Evolutionary conservation across 1,140 invertebrate genomes (phyloP).

Genomic region (Calliopsis andreniformis): DNA sequence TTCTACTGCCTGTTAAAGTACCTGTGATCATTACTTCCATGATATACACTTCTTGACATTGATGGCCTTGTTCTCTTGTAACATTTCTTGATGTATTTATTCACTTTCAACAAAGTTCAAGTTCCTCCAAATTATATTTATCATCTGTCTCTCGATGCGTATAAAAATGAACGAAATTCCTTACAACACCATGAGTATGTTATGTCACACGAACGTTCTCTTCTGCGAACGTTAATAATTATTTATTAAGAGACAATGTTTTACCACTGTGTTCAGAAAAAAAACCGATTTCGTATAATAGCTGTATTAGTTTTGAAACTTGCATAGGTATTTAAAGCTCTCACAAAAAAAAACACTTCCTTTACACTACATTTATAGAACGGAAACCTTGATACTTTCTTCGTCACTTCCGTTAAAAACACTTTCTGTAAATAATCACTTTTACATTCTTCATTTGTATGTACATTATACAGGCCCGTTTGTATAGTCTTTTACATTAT

Average conservation of each 20-base stretch:
- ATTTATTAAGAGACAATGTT: too few species aligned
- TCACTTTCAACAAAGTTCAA: slow-evolving; percentile 8
- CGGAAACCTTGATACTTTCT: slow-evolving; percentile 35
- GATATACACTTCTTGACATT: slow-evolving; percentile 2
- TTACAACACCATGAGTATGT: slow-evolving; percentile 24
- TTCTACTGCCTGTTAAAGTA: slow-evolving; percentile 4
- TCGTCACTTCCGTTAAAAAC: slow-evolving; percentile 46
- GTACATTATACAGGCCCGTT: slow-evolving; percentile 45
- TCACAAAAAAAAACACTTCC: slow-evolving; percentile 38
- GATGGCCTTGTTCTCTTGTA: neutral
- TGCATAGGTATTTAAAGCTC: slow-evolving; percentile 21
- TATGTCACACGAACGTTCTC: slow-evolving; percentile 26
- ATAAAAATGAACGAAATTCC: slow-evolving; percentile 17
- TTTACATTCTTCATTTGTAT: slow-evolving; percentile 42
- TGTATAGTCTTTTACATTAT: slow-evolving; percentile 35
- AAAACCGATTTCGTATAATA: slow-evolving; percentile 18
- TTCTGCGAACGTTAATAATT: slow-evolving; percentile 13
- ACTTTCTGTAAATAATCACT: slow-evolving; percentile 42
- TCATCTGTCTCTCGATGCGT: slow-evolving; percentile 3
- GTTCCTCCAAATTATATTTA: slow-evolving; percentile 34
- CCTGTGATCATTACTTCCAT: neutral
- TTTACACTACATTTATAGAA: slow-evolving; percentile 47
- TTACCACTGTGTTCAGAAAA: slow-evolving; percentile 22
- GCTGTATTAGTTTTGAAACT: slow-evolving; percentile 29
- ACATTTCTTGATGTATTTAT: neutral